Percentiles rank a stretch among this genome's conserved stretches.
These are phyloP conservation scores for Chrysotoxum bicinctum DNA, from an alignment of 2,888 invertebrate species.

Conservation along the genomic window DNA sequence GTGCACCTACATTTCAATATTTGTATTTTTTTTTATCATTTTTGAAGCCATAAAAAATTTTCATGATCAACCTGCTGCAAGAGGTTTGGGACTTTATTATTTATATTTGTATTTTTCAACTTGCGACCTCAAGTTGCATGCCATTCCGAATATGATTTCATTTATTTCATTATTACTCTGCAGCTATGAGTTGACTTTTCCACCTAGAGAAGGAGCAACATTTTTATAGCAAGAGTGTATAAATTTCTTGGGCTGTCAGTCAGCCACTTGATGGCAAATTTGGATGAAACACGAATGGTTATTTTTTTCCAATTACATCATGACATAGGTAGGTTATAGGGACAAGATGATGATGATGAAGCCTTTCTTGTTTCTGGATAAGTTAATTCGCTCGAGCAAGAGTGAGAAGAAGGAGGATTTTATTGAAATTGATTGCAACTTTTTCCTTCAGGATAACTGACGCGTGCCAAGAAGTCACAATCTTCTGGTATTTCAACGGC, in stretches of 20 bases:
- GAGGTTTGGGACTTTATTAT: not conserved
- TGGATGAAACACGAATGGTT: slow-evolving; percentile 63
- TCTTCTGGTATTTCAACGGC: slow-evolving; percentile 18
- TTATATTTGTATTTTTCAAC: not conserved
- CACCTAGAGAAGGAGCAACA: not conserved
- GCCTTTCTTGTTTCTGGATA: slow-evolving; percentile 43
- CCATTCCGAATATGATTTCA: slow-evolving; percentile 46
- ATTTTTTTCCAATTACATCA: slow-evolving; percentile 40
- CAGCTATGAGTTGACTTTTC: not conserved
- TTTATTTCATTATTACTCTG: slow-evolving; percentile 36
- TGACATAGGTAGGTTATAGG: not conserved
- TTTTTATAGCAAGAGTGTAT: not conserved
- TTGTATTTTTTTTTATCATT: not conserved
- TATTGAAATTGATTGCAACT: slow-evolving; percentile 42
- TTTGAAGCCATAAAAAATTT: slow-evolving; percentile 36
- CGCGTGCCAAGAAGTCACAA: slow-evolving; percentile 54
- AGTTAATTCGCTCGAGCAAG: not conserved
- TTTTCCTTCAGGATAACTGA: slow-evolving; percentile 3
- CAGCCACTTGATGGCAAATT: slow-evolving; percentile 65
- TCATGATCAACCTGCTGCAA: slow-evolving; percentile 37
- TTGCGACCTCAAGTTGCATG: slow-evolving; percentile 50
- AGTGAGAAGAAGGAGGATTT: not conserved
- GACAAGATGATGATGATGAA: slow-evolving; percentile 28
- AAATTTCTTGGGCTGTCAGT: slow-evolving; percentile 50
- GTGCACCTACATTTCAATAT: not conserved